A percentile compares a stretch with the other conserved stretches of the same genome.
Evolutionary conservation across 1,140 invertebrate species (phyloP).

Genomic region (Sinella curviseta): DNA sequence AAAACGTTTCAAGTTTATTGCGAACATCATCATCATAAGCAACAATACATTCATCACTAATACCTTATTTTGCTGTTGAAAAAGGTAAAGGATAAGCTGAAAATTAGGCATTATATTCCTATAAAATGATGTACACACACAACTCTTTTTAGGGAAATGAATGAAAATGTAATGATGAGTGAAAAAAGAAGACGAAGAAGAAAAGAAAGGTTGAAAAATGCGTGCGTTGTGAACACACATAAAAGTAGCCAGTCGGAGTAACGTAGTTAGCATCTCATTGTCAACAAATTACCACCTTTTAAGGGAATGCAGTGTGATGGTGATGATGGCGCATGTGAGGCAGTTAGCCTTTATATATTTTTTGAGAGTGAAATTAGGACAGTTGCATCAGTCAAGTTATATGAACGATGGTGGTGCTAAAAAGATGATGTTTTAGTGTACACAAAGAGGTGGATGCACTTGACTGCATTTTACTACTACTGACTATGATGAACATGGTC

Average conservation of each 20-base stretch:
- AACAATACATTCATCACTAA: too few relatives aligned
- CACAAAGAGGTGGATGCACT: too few relatives aligned
- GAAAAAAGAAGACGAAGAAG: background rate
- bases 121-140: too few relatives aligned
- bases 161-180: background rate
- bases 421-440: background rate
- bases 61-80: too few relatives aligned
- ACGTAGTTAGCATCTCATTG: constrained; percentile 16
- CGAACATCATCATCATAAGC: too few relatives aligned
- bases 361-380: constrained; percentile 18
- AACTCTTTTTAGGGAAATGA: background rate
- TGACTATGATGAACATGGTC: background rate
- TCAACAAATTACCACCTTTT: constrained; percentile 25
- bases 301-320: background rate
- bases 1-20: background rate
- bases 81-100: too few relatives aligned
- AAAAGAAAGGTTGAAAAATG: background rate
- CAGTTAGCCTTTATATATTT: constrained; percentile 4
- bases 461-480: background rate
- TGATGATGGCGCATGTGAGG: background rate
- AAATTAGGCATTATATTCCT: too few relatives aligned
- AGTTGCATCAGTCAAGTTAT: constrained; percentile 1
- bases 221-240: background rate
- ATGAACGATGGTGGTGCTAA: background rate
- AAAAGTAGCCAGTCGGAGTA: too few relatives aligned